Evolutionary conservation across 2,888 invertebrate genomes (phyloP), one percentile per base, ranked within the genome.

Genomic region (Phania funesta): DNA sequence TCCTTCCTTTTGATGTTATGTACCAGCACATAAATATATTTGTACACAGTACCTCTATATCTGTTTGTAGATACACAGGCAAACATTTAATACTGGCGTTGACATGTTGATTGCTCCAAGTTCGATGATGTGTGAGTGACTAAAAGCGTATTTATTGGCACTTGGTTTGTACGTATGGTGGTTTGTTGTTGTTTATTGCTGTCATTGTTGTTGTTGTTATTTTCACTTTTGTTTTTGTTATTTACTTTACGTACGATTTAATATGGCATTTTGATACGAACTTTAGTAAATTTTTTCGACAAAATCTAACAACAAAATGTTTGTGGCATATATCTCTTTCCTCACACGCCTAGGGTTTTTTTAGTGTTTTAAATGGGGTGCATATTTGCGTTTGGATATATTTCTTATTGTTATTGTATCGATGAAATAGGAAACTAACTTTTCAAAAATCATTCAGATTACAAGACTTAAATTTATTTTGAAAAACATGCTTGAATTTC

Each of bases 31-130:
- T 3, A 20, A 20, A n/a, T n/a, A n/a, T n/a, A n/a, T n/a, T n/a
- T n/a, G n/a, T n/a, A n/a, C n/a, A n/a, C n/a, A n/a, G n/a, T n/a
- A n/a, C n/a, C n/a, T n/a, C n/a, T 46, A 35, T 9, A 65, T 48
- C 20, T 44, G 3, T 20, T 29, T 41, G 50, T 20, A 52, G 13
- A 32, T 35, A 54, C 7, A 54, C 20, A 46, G 65, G 35, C 20
- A 50, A 41, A 38, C 54, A 54, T 77, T 76, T 71, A 24, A 41
- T 62, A 38, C 75, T 83, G 75, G 73, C 58, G 67, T 65, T 83
- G 80, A 80, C 83, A 77, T 83, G 67, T 80, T 73, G 77, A 83
- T 80, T 75, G 79, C 75, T 75, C 52, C 58, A 20, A 52, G 52
- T 83, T 68, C 67, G 68, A 73, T 73, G 79, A 80, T 71, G 77